Base-by-base conservation (phyloP, 2,888 invertebrate genomes). In the Zhuqinia jingwanae region DNA sequence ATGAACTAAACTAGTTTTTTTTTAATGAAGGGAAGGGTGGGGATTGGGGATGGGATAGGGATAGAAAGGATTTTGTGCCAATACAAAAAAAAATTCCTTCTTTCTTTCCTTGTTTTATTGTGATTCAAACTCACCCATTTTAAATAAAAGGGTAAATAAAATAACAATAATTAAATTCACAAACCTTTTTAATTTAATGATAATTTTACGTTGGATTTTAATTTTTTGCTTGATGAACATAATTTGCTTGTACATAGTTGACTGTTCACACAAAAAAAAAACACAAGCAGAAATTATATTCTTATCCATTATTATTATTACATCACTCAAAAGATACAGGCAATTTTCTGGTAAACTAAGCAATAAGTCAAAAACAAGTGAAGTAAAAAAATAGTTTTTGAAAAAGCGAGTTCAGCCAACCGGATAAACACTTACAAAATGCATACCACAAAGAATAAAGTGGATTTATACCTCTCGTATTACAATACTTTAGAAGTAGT, bases 1-100 rank as follows among this genome's bases (percentile, higher is more conserved):
- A 65, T 2, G 30, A 58, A 25, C 30, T 75, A 75, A 75, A 75
- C 75, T 75, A 75, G 75, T 75, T 75, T 75, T 75, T 27, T 75
- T 75, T 75, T 75, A n/a, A n/a, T 70, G n/a, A 42, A 10, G 22
- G 20, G 10, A 45, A 20, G 27, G 30, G 25, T n/a, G n/a, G n/a
- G n/a, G n/a, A n/a, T n/a, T n/a, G n/a, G n/a, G n/a, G n/a, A n/a
- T n/a, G n/a, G n/a, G n/a, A n/a, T n/a, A n/a, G n/a, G n/a, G n/a
- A n/a, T 63, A 8, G 11, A 20, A 25, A 2, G 2, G 20, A 17
- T 58, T 10, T 58, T 20, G 6, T 11, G 17, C 58, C 36, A n/a
- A n/a, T n/a, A n/a, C n/a, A n/a, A n/a, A n/a, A n/a, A n/a, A n/a
- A n/a, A n/a, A n/a, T n/a, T n/a, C n/a, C n/a, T n/a, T n/a, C n/a